Percentiles rank a stretch among this genome's conserved stretches.
Evolutionary conservation across 2,113 vertebrate species (phyloP).

Genomic region (Esox niger): DNA sequence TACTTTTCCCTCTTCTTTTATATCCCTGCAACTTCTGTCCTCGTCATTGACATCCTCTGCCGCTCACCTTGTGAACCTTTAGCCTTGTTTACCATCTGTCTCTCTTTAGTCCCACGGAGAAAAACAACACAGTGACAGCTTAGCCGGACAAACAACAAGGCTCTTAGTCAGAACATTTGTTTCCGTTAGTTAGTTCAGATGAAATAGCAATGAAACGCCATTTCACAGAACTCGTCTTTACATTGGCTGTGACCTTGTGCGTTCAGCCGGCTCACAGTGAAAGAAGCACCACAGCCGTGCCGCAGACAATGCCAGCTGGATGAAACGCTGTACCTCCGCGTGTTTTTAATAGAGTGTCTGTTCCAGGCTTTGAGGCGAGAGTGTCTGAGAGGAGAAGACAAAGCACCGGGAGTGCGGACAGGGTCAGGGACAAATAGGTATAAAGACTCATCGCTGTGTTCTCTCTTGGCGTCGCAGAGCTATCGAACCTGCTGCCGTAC

Average conservation of each 20-base stretch:
- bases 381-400: neutral
- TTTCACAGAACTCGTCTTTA: constrained; percentile 1
- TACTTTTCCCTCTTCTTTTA: constrained; percentile 11
- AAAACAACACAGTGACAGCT: neutral
- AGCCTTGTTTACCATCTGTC: neutral
- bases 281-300: neutral
- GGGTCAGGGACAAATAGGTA: neutral
- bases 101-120: neutral
- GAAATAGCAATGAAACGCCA: neutral
- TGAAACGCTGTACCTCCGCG: neutral
- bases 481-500: too few relatives aligned
- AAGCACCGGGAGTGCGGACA: neutral
- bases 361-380: neutral
- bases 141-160: neutral
- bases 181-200: neutral
- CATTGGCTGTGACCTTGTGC: neutral
- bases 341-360: neutral
- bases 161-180: neutral
- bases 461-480: too few relatives aligned
- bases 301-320: neutral
- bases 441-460: neutral
- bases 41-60: neutral
- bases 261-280: neutral
- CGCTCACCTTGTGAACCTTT: neutral
- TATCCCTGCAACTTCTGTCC: neutral